phyloP scores from a whole-genome alignment of 2,113 vertebrate species.

The Prolemur simus region DNA sequence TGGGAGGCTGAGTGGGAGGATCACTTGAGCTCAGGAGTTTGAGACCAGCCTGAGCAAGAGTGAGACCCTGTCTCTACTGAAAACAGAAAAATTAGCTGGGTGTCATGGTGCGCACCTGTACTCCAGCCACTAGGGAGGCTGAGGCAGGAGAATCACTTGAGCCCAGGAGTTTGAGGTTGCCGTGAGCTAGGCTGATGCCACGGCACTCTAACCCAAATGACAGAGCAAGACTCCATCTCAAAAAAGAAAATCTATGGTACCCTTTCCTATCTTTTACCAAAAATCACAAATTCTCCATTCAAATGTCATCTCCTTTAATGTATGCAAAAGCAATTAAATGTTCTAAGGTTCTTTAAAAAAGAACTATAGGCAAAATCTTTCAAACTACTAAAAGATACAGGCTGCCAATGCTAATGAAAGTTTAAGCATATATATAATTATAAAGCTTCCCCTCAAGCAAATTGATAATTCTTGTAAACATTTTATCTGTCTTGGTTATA shows the following conservation, averaged over 20 bases:
- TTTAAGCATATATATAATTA: neutral
- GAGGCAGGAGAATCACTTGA: no score
- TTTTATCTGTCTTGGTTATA: neutral
- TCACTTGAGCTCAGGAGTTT: no score
- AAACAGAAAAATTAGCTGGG: no score
- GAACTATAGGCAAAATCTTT: conserved; percentile 18
- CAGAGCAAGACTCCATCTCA: no score
- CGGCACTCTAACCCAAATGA: no score
- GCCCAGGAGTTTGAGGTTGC: no score
- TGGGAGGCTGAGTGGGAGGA: no score
- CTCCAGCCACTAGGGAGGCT: no score
- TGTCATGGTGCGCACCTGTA: no score
- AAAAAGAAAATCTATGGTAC: neutral
- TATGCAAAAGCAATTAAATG: conserved; percentile 28
- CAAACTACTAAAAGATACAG: conserved; percentile 29
- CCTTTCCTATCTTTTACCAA: neutral
- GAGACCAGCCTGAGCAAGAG: no score
- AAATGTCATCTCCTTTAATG: neutral
- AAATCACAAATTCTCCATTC: neutral
- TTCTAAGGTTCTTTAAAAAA: conserved; percentile 52
- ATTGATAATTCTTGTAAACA: neutral
- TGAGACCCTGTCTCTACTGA: no score
- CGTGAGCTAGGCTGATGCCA: no score
- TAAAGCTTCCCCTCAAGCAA: conserved; percentile 33
- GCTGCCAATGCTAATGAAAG: neutral